Evolutionary conservation across 2,113 vertebrate genomes (phyloP).

Genomic region (Malurus melanocephalus): DNA sequence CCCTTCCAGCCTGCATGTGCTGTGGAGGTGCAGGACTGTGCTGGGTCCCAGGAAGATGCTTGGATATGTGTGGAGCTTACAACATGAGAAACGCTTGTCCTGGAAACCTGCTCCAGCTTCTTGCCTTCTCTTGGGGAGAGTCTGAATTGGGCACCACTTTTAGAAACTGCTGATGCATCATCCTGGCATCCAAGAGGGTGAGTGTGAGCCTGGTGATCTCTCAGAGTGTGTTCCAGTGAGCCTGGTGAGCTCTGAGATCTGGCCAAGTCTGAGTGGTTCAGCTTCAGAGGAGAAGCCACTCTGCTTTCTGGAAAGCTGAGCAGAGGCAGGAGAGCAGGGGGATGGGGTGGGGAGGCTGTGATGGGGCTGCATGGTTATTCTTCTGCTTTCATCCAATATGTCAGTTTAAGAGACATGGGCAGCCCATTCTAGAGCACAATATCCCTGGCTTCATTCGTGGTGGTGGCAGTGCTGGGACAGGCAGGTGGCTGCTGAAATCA

Average conservation of each 20-base stretch:
- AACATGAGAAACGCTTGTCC: background rate
- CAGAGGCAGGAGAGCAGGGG: background rate
- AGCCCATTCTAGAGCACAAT: background rate
- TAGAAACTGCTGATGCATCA: slow-evolving; percentile 3
- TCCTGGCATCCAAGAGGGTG: background rate
- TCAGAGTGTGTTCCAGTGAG: background rate
- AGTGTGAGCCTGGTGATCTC: background rate
- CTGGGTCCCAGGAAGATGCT: background rate
- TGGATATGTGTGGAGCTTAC: background rate
- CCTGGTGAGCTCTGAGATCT: background rate
- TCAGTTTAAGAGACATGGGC: background rate
- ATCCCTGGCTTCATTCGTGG: background rate
- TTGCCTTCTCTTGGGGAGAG: background rate
- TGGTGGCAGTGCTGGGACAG: background rate
- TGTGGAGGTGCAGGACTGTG: background rate
- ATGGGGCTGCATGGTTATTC: fast-evolving
- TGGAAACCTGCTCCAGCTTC: background rate
- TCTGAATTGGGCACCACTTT: background rate
- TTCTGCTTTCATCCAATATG: background rate
- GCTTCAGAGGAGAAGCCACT: background rate
- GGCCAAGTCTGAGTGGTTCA: fast-evolving
- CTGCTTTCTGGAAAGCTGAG: background rate
- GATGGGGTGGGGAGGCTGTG: fast-evolving
- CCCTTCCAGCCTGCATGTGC: background rate
- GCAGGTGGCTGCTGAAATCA: background rate